Conservation (phyloP, 2,888 invertebrate species). For the Cinara cedri region DNA sequence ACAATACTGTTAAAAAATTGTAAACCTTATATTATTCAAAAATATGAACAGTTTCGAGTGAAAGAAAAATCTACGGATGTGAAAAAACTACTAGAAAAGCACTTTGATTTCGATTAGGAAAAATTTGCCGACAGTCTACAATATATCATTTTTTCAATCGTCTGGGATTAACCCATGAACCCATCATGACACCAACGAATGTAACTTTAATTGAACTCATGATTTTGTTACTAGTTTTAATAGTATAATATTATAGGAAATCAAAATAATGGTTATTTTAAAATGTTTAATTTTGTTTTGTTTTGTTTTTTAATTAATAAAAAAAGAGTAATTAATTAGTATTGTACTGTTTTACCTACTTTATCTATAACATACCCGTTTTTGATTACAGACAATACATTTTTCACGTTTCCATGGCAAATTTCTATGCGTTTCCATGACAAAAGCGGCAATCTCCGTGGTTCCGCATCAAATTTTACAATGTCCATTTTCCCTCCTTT, state of each 20-base stretch:
- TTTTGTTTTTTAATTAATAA: too few species aligned
- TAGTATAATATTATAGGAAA: too few species aligned
- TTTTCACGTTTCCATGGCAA: constrained; percentile 3
- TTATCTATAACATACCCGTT: neutral
- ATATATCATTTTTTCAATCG: neutral
- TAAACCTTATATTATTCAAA: neutral
- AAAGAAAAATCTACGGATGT: neutral
- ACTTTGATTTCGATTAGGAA: constrained; percentile 15
- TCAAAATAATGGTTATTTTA: too few species aligned
- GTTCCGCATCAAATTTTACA: neutral
- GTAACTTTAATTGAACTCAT: neutral
- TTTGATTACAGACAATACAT: neutral
- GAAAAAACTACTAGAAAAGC: constrained; percentile 16
- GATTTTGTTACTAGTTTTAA: too few species aligned
- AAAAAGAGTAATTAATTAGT: too few species aligned
- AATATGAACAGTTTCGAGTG: neutral
- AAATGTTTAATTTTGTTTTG: too few species aligned
- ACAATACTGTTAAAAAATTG: neutral
- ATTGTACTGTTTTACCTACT: too few species aligned
- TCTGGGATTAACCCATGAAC: neutral
- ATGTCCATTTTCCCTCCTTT: constrained; percentile 10
- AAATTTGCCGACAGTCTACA: constrained; percentile 9
- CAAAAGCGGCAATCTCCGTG: constrained; percentile 11
- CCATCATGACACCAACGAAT: neutral
- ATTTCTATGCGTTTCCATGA: neutral